Conservation (phyloP, 2,797 vertebrate genomes). For the Sebastes kiyomatsui region DNA sequence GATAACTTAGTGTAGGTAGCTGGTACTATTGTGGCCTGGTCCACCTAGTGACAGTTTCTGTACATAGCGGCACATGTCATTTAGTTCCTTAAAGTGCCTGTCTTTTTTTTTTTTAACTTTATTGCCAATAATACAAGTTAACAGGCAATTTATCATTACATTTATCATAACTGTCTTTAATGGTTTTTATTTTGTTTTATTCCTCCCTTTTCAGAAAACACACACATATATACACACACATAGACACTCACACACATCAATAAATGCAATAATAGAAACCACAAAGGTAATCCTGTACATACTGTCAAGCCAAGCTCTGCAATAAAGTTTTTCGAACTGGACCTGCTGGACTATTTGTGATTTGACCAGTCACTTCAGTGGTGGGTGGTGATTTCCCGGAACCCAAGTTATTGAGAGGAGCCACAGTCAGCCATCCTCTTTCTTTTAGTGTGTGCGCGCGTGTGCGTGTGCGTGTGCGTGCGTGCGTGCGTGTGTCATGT, state of each 20-base stretch:
- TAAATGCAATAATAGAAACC: no score
- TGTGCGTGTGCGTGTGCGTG: no score
- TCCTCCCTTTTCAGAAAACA: not conserved
- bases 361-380: not conserved
- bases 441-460: no score
- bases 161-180: no score
- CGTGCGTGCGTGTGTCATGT: no score
- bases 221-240: no score
- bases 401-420: not conserved
- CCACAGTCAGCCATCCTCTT: not conserved
- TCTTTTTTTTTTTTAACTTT: no score
- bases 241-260: no score
- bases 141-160: no score
- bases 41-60: not conserved
- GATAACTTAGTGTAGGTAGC: not conserved
- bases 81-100: not conserved
- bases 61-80: not conserved
- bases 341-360: not conserved
- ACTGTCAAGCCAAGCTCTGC: not conserved
- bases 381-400: not conserved
- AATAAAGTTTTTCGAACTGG: not conserved
- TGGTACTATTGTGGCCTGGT: not conserved
- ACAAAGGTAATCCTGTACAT: no score
- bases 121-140: no score
- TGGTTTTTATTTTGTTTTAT: not conserved